These are phyloP conservation scores for Prionace glauca DNA, from an alignment of 2,797 vertebrate species.

Conservation along the genomic window DNA sequence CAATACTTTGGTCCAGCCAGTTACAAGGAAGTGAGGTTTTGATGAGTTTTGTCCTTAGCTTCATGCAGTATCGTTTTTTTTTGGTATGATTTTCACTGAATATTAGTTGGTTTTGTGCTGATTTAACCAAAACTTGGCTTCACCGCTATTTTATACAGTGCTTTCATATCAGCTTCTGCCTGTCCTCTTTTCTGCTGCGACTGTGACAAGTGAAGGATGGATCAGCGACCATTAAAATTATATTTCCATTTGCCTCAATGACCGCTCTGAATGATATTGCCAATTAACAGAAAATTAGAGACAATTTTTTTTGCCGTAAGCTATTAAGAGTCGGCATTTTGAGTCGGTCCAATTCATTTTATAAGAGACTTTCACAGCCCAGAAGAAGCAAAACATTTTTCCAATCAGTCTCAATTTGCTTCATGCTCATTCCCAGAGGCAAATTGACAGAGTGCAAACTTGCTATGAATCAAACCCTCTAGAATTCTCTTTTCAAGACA, in stretches of 20 bases:
- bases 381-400: not conserved
- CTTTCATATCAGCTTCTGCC: not conserved
- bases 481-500: not conserved
- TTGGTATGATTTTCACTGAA: not conserved
- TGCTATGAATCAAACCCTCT: not conserved
- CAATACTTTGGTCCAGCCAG: too few species aligned
- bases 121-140: not conserved
- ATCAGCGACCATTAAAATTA: not conserved
- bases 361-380: not conserved
- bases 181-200: not conserved
- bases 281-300: constrained; percentile 18
- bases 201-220: not conserved
- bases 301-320: not conserved
- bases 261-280: not conserved
- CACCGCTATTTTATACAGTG: not conserved
- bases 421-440: not conserved
- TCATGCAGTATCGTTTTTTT: not conserved
- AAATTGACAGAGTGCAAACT: not conserved
- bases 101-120: not conserved
- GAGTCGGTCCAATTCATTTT: not conserved
- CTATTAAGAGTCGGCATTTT: not conserved
- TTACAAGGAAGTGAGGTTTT: too few species aligned
- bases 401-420: not conserved
- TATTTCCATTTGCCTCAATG: not conserved
- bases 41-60: not conserved